Percentiles rank a stretch among this genome's conserved stretches.
These are phyloP conservation scores for Pachypanchax playfairii DNA, from an alignment of 2,113 vertebrate genomes.

Conservation along the genomic window DNA sequence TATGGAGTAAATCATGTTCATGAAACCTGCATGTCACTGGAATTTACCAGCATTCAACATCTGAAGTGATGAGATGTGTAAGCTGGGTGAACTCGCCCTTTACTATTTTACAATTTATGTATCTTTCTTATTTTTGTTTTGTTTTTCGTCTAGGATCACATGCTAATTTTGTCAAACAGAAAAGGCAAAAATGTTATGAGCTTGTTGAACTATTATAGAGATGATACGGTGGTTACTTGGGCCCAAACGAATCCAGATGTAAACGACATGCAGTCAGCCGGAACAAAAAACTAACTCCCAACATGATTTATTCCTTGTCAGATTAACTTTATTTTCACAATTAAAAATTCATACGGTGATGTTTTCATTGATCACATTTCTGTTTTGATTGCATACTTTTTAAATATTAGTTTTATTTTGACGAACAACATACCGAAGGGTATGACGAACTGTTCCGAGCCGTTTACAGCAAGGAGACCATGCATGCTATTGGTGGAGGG, in stretches of 20 bases:
- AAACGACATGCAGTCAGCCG: background rate
- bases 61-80: background rate
- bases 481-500: constrained; percentile 68
- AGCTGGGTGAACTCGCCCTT: constrained; percentile 15
- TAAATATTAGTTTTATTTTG: constrained; percentile 19
- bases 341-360: too few species aligned
- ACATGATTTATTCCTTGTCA: constrained; percentile 5
- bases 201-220: constrained; percentile 33
- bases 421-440: constrained; percentile 25
- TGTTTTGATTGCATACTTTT: constrained; percentile 29
- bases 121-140: constrained; percentile 24
- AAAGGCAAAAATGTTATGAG: background rate
- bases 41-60: background rate
- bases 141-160: constrained; percentile 25
- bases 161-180: constrained; percentile 15
- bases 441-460: constrained; percentile 39
- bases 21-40: background rate
- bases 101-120: constrained; percentile 1
- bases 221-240: constrained; percentile 25
- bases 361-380: constrained; percentile 19
- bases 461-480: constrained; percentile 57
- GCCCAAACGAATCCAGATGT: constrained; percentile 17
- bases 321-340: background rate
- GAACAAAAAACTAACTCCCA: constrained; percentile 1
- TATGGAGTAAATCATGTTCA: background rate